Evolutionary conservation across 2,888 invertebrate genomes (phyloP).

Genomic region (Clivina fossor): DNA sequence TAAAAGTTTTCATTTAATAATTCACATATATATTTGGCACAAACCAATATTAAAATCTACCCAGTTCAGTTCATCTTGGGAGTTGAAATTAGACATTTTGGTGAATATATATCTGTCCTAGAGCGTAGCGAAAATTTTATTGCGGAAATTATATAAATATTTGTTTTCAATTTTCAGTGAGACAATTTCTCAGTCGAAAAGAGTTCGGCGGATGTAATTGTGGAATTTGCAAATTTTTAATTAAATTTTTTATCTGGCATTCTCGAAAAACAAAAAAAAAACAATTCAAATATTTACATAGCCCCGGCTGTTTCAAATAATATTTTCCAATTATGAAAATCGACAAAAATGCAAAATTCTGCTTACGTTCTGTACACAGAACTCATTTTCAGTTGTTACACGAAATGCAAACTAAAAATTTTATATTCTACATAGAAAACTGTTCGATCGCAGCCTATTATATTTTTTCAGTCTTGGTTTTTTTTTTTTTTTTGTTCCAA

Average conservation of each 20-base stretch:
- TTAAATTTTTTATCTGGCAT: conserved; percentile 28
- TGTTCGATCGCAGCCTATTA: background rate
- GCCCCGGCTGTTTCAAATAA: conserved; percentile 22
- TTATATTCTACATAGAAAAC: background rate
- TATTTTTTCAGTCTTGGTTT: background rate
- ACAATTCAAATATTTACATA: conserved; percentile 26
- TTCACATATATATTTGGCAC: too few relatives aligned
- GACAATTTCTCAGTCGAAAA: conserved; percentile 20
- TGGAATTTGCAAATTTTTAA: conserved; percentile 33
- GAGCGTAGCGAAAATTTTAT: conserved; percentile 4
- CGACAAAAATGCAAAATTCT: conserved; percentile 13
- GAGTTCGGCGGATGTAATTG: conserved; percentile 16
- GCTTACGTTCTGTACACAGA: too few relatives aligned
- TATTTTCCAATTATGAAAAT: conserved; percentile 28
- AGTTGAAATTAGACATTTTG: background rate
- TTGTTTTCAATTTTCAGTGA: conserved; percentile 30
- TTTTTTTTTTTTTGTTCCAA: conserved; percentile 8
- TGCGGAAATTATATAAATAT: conserved; percentile 26
- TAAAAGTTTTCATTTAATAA: conserved; percentile 20
- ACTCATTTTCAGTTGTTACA: too few relatives aligned
- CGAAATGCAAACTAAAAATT: background rate
- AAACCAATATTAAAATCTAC: too few relatives aligned
- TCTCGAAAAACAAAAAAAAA: conserved; percentile 17
- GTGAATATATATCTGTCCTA: conserved; percentile 7
- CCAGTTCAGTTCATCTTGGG: background rate